Conservation (phyloP, 2,797 vertebrate species). For the Scolopax bukidnonensis region DNA sequence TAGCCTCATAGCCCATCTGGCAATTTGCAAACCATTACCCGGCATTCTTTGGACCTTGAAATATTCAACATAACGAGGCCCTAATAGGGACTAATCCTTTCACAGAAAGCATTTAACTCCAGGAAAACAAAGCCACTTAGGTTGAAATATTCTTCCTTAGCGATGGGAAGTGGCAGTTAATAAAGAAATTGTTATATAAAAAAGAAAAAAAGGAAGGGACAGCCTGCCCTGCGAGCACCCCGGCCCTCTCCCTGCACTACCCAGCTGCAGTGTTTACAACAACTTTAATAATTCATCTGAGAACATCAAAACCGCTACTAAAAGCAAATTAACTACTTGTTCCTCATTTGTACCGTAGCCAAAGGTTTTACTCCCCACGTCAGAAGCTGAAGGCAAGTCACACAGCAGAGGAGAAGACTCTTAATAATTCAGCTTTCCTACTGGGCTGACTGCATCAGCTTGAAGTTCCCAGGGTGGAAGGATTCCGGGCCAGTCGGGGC, state of each 20-base stretch:
- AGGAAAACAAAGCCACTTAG: not conserved
- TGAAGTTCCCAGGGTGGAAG: not conserved
- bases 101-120: not conserved
- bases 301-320: not conserved
- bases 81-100: not conserved
- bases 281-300: constrained; percentile 8
- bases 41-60: not conserved
- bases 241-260: not conserved
- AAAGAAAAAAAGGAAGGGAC: not conserved
- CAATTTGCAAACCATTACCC: constrained; percentile 2
- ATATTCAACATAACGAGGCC: not conserved
- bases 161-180: not conserved
- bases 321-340: not conserved
- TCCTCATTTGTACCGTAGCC: not conserved
- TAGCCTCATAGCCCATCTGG: constrained; percentile 43
- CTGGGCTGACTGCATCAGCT: not conserved
- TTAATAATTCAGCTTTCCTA: not conserved
- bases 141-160: not conserved
- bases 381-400: not conserved
- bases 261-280: not conserved
- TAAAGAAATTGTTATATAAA: not conserved
- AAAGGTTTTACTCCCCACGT: not conserved
- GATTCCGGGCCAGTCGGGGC: not conserved
- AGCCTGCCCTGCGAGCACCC: not conserved
- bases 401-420: not conserved